Evolutionary conservation across 1,140 invertebrate genomes (phyloP).

Genomic region (Leguminivora glycinivorella): DNA sequence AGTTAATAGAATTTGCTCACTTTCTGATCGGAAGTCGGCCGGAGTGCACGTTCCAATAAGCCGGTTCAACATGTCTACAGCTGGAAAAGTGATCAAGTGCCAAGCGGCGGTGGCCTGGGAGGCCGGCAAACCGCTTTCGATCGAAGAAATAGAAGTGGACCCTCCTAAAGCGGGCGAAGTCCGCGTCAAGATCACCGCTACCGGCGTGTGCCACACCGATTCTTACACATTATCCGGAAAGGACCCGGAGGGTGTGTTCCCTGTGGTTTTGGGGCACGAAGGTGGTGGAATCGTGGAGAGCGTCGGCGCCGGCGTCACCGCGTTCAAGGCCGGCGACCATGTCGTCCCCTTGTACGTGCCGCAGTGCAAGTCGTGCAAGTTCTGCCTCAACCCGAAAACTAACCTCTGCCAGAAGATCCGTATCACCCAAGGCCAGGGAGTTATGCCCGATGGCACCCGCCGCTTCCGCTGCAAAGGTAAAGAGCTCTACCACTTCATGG

Average conservation of each 20-base stretch:
- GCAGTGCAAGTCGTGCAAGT: conserved; percentile 98
- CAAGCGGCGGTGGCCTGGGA: conserved; percentile 96
- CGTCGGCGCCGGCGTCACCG: conserved; percentile 94
- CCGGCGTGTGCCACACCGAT: conserved; percentile 99
- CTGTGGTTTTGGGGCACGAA: conserved; percentile 95
- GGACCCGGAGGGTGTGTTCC: conserved; percentile 97
- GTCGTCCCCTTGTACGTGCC: conserved; percentile 98
- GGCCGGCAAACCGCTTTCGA: conserved; percentile 89
- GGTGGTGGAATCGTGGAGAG: conserved; percentile 98
- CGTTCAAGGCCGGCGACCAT: conserved; percentile 94
- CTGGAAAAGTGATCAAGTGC: conserved; percentile 87
- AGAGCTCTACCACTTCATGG: conserved; percentile 97
- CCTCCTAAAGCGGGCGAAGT: conserved; percentile 94
- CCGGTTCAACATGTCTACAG: conserved; percentile 49
- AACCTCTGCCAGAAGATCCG: conserved; percentile 98
- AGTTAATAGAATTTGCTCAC: conserved; percentile 27
- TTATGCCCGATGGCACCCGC: conserved; percentile 98
- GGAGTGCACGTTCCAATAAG: conserved; percentile 23
- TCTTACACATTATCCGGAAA: conserved; percentile 94
- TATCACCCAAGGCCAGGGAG: conserved; percentile 90
- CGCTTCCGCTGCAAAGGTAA: conserved; percentile 96
- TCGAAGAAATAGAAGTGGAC: conserved; percentile 97
- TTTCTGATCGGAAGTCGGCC: conserved; percentile 35
- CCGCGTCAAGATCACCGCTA: conserved; percentile 89
- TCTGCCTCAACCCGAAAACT: conserved; percentile 96